Base-by-base conservation (phyloP, 1,140 invertebrate species). In the Branchinecta lynchi region DNA sequence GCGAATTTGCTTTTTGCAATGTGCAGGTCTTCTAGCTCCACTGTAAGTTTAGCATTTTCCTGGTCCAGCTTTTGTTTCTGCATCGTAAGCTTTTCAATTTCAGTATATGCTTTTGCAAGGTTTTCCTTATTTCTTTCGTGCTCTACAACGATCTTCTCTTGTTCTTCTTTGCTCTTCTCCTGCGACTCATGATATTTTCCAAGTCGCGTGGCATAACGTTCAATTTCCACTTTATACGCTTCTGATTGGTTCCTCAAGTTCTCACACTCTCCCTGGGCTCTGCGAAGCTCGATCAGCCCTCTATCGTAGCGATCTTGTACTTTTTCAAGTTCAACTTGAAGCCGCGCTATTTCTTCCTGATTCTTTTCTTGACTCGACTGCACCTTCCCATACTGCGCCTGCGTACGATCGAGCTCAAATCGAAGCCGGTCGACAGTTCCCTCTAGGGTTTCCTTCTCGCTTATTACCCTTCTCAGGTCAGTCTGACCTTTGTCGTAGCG, bases 271-370 rank as follows among this genome's bases (percentile, higher is more conserved):
- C 82, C 83, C 75, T 92, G 88, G 6, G 89, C 83, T 78, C 90
- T 88, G 69, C 90, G 81, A 68, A 92, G 81, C 74, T 95, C 92
- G 7, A 84, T 80, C 73, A 91, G 88, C 67, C 86, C 84, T 76
- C 90, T 87, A 72, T 94, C 91, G 74, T 92, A 87, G 74, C 92
- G 91, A 73, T 93, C 92, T 73, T 90, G 89, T 81, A 92, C 86
- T 77, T 92, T 93, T 76, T 94, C 92, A 12, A 92, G 80, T 78
- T 94, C 92, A 43, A 91, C 83, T 75, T 90, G 88, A 75, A 92
- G 84, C 74, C 90, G 82, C 0, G 89, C 86, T 66, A 91, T 83
- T 78, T 95, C 92, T 77, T 93, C 91, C 76, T 93, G 90, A 69
- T 87, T 86, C 74, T 93, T 93, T 75, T 93, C 91, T 69, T 91